Conservation (phyloP, 2,113 vertebrate genomes). For the Anhinga anhinga region DNA sequence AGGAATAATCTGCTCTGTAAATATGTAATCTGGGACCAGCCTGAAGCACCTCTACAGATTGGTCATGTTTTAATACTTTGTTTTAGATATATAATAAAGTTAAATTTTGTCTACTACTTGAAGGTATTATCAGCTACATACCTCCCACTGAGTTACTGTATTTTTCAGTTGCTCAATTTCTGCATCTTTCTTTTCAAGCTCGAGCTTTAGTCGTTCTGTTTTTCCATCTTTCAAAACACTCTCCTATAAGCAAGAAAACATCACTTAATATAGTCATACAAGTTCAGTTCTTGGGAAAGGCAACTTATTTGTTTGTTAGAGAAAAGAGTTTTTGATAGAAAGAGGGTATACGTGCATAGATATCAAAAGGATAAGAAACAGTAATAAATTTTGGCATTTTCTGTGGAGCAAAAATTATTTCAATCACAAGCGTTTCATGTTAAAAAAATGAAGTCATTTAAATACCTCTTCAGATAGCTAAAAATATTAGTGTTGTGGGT, state of each 20-base stretch:
- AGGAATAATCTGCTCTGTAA: neutral
- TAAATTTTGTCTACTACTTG: neutral
- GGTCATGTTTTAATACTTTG: neutral
- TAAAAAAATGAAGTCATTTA: neutral
- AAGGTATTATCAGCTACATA: conserved; percentile 57
- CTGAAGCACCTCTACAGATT: neutral
- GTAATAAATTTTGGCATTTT: neutral
- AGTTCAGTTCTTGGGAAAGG: neutral
- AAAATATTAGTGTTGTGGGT: neutral
- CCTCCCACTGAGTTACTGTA: conserved; percentile 87
- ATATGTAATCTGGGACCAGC: neutral
- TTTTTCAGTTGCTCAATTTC: conserved; percentile 89
- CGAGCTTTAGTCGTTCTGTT: conserved; percentile 86
- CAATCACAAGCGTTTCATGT: neutral
- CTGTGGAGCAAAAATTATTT: neutral
- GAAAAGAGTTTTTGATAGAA: neutral
- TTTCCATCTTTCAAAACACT: conserved; percentile 78
- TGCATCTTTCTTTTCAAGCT: conserved; percentile 91
- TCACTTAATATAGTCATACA: neutral
- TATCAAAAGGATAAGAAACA: neutral
- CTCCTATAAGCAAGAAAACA: conserved; percentile 56
- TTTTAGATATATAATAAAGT: neutral
- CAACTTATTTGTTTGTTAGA: neutral
- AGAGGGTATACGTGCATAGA: neutral
- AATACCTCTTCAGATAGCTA: neutral